A percentile compares a stretch with the other conserved stretches of the same genome.
Evolutionary conservation across 2,888 invertebrate species (phyloP).

Genomic region (Tetragonisca angustula): DNA sequence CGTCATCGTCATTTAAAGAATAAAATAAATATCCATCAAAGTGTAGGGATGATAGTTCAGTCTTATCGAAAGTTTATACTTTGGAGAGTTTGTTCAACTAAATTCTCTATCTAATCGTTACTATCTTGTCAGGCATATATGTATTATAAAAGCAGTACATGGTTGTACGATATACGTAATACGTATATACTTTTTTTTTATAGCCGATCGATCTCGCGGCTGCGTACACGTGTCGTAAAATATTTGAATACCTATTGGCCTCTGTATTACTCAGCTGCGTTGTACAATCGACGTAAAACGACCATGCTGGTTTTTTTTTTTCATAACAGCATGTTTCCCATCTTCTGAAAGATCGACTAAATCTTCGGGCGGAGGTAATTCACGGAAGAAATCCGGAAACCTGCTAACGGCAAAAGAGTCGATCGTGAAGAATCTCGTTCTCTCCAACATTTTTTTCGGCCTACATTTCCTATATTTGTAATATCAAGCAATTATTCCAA

Average conservation of each 20-base stretch:
- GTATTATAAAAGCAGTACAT: background rate
- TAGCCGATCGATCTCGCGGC: background rate
- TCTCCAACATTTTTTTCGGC: constrained; percentile 22
- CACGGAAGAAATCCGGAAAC: constrained; percentile 56
- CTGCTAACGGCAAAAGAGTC: constrained; percentile 40
- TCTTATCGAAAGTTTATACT: background rate
- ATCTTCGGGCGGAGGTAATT: constrained; percentile 1
- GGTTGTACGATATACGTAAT: background rate
- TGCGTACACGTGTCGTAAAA: constrained; percentile 26
- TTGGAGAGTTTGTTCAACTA: no score
- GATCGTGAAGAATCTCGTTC: constrained; percentile 65
- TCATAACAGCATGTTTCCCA: constrained; percentile 39
- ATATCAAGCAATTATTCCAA: background rate
- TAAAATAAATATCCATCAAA: background rate
- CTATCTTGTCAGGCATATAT: background rate
- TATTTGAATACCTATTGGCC: constrained; percentile 45
- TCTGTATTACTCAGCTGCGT: constrained; percentile 17
- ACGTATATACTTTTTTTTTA: constrained; percentile 29
- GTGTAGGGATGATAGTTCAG: no score
- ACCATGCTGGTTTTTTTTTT: constrained; percentile 10
- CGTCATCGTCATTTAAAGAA: background rate
- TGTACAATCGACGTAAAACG: constrained; percentile 36
- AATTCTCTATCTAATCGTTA: background rate
- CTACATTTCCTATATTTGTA: background rate
- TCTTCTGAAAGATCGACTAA: constrained; percentile 40